Base-by-base conservation (phyloP, 2,797 vertebrate genomes). In the Poecile montanus region DNA sequence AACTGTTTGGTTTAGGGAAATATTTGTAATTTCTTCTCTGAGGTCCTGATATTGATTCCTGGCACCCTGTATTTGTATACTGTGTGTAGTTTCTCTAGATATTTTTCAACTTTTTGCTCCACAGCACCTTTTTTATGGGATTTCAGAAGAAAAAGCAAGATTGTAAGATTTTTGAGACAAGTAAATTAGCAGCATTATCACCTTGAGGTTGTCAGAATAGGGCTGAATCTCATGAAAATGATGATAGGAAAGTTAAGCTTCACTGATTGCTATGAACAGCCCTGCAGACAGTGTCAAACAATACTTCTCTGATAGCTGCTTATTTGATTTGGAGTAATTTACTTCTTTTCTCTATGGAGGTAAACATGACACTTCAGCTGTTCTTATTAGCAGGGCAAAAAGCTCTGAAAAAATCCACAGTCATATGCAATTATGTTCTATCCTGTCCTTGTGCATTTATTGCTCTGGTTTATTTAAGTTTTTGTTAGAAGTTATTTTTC, bases 361-460 rank as follows among this genome's bases (percentile, higher is more conserved):
- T 75, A 87, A 95, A 94, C 48, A 54, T 74, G 65, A 89, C 67
- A 87, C 67, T 50, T 94, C 61, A 91, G 71, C 56, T 86, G 22
- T 70, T 92, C 30, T n/a, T 89, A 61, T 71, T 92, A 93, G 38
- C 32, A 54, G 42, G 47, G 34, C 13, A 63, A 63, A 89, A 85
- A 66, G 7, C 50, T 87, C 78, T 77, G 60, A 73, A 88, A 83
- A 93, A 88, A 56, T 67, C 32, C 11, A 58, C 70, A 85, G 42
- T 40, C 9, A 13, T 47, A 36, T 47, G 66, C 25, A 87, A 32
- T 86, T 91, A 62, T 48, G 6, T 77, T 74, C 23, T 70, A 2
- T 74, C 38, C 13, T 60, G 27, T 85, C 40, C 13, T 77, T 84
- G 58, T 60, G 25, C 25, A 53, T 73, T 50, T 70, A 20, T 75